Evolutionary conservation across 1,140 invertebrate genomes (phyloP).

Genomic region (Euwallacea fornicatus): DNA sequence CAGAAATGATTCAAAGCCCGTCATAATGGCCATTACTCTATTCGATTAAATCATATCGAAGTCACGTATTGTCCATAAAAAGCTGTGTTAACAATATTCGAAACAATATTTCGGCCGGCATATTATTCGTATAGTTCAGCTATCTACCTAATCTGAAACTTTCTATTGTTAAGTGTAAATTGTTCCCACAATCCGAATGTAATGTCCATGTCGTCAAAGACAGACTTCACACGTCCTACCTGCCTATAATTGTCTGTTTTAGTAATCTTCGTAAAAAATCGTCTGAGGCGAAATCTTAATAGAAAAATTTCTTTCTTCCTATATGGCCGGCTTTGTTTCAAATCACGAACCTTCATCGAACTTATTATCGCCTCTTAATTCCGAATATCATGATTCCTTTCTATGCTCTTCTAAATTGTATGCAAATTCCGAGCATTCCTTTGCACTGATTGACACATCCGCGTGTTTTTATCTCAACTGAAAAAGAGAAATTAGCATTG

Average conservation of each 20-base stretch:
- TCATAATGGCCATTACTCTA: too few relatives aligned
- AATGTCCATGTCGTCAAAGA: neutral
- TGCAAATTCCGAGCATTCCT: neutral
- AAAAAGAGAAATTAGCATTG: too few relatives aligned
- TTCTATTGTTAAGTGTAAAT: neutral
- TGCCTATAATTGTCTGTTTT: neutral
- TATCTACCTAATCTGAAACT: neutral
- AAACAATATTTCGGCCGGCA: too few relatives aligned
- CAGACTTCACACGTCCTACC: slow-evolving; percentile 1
- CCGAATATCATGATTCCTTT: neutral
- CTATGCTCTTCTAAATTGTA: neutral
- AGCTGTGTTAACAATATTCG: too few relatives aligned
- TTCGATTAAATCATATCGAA: too few relatives aligned
- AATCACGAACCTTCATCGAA: neutral
- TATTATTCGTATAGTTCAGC: too few relatives aligned
- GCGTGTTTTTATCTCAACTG: neutral
- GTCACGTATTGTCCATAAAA: too few relatives aligned
- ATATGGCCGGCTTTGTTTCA: neutral
- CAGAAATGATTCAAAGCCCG: too few relatives aligned
- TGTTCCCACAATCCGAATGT: neutral
- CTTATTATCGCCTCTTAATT: neutral
- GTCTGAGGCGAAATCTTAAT: neutral
- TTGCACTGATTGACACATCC: neutral
- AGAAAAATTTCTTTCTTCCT: neutral
- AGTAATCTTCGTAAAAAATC: neutral